phyloP scores from a whole-genome alignment of 2,113 vertebrate genomes.

The Burhinus bistriatus region DNA sequence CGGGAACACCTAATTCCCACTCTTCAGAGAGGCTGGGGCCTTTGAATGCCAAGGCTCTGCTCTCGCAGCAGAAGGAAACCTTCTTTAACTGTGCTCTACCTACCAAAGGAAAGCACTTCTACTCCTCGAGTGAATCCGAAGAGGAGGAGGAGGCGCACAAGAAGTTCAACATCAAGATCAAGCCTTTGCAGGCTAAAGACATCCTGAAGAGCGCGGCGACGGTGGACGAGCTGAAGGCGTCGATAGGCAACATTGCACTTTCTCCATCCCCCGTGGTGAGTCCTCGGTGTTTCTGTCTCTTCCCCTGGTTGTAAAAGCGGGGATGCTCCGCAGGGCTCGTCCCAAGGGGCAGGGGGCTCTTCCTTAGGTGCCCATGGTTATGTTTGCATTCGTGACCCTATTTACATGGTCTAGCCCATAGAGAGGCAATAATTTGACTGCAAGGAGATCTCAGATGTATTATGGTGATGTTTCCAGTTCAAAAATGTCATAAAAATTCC shows the following conservation, averaged over 20 bases:
- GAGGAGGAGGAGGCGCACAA: constrained; percentile 92
- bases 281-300: neutral
- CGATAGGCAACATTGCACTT: constrained; percentile 90
- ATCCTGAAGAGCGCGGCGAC: constrained; percentile 83
- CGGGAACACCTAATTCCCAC: fast-evolving
- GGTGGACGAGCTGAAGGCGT: constrained; percentile 92
- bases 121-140: constrained; percentile 96
- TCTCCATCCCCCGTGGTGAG: constrained; percentile 95
- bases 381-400: fast-evolving
- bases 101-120: constrained; percentile 91
- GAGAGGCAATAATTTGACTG: no score
- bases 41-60: fast-evolving
- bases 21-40: neutral
- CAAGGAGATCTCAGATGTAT: fast-evolving
- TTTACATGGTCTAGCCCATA: fast-evolving
- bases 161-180: constrained; percentile 97
- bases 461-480: neutral
- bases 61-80: neutral
- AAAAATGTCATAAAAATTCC: fast-evolving
- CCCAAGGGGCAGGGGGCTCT: fast-evolving
- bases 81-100: constrained; percentile 86
- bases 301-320: fast-evolving
- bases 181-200: constrained; percentile 87
- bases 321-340: fast-evolving
- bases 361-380: fast-evolving